Percentiles rank a stretch among this genome's conserved stretches.
Evolutionary conservation across 1,140 invertebrate genomes (phyloP).

Genomic region (Harpegnathos saltator): DNA sequence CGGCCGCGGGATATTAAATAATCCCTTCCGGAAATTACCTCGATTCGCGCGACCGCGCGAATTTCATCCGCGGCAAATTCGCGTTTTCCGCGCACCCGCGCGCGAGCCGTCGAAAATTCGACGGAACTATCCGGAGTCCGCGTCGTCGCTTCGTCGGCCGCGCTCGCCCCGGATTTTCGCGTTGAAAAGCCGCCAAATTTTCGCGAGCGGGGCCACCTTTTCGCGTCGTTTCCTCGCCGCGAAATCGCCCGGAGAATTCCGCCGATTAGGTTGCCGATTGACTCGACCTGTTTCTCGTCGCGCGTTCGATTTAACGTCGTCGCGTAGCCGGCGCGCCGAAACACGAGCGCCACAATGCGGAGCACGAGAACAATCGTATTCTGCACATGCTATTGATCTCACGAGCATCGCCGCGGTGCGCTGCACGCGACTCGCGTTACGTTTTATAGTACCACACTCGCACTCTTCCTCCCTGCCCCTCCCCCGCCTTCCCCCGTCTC

Average conservation of each 20-base stretch:
- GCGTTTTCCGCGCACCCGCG: conserved; percentile 4
- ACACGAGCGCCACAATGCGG: not conserved
- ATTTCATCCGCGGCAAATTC: not conserved
- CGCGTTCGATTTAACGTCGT: not conserved
- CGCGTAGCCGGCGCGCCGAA: too few species aligned
- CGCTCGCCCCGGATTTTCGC: conserved; percentile 51
- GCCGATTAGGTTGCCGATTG: conserved; percentile 46
- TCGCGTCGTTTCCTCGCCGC: conserved; percentile 29
- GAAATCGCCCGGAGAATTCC: conserved; percentile 62
- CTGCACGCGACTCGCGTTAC: not conserved
- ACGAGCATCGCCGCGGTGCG: too few species aligned
- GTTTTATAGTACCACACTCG: conserved; percentile 14
- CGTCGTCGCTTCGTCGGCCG: conserved; percentile 45
- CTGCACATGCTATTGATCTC: too few species aligned
- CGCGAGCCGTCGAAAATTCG: not conserved
- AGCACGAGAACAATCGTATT: not conserved
- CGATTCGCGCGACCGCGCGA: not conserved
- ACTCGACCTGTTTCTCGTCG: conserved; percentile 29
- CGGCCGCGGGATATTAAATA: not conserved
- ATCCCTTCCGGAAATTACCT: conserved; percentile 44
- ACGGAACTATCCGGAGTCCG: not conserved
- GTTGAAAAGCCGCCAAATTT: conserved; percentile 67
- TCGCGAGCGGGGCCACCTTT: not conserved
- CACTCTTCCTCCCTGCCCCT: too few species aligned
- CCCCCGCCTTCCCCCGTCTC: too few species aligned